Evolutionary conservation across 2,797 vertebrate genomes (phyloP).

Genomic region (Brotogeris chrysoptera): DNA sequence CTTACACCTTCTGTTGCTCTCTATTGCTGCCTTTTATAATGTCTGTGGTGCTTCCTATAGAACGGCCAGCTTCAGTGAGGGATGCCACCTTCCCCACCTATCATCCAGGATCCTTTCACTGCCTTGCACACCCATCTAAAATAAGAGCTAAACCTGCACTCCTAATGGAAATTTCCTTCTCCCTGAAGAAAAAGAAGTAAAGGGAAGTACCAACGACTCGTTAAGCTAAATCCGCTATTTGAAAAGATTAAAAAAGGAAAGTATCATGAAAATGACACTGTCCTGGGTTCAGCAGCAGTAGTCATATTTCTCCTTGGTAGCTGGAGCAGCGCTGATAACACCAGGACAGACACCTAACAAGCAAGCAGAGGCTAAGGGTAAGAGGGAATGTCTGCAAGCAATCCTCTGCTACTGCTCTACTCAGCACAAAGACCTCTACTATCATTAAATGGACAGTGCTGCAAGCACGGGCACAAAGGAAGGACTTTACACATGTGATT

Average conservation of each 20-base stretch:
- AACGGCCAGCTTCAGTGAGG: not conserved
- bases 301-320: no score
- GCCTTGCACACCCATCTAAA: not conserved
- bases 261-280: not conserved
- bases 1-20: not conserved
- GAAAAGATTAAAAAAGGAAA: not conserved
- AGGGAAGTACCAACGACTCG: rapidly evolving
- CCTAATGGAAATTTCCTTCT: not conserved
- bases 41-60: not conserved
- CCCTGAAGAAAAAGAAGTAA: not conserved
- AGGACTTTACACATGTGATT: not conserved
- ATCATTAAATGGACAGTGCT: not conserved
- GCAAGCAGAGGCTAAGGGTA: not conserved
- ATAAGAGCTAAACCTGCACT: not conserved
- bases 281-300: no score
- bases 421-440: not conserved
- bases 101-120: not conserved
- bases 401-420: not conserved
- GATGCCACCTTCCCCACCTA: not conserved
- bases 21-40: not conserved
- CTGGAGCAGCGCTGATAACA: no score
- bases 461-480: rapidly evolving
- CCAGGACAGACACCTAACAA: not conserved
- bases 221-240: not conserved
- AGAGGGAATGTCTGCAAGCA: not conserved